Conservation (phyloP, 2,888 invertebrate species). For the Bedellia somnulentella region DNA sequence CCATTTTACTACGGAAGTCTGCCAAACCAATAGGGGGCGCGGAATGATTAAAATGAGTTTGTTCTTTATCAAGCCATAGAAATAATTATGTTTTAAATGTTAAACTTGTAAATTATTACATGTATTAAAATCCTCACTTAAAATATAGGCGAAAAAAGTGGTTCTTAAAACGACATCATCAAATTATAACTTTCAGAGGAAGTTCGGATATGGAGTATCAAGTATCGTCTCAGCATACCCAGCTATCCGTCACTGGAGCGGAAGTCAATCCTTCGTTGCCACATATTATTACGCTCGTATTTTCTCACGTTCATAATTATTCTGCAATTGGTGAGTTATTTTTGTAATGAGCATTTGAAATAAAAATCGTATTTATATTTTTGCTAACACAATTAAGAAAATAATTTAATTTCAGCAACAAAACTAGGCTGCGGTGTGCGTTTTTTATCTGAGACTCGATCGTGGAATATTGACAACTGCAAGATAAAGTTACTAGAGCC, state of each 20-base stretch:
- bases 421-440: slow-evolving; percentile 41
- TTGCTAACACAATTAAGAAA: slow-evolving; percentile 5
- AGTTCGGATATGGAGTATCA: slow-evolving; percentile 69
- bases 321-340: slow-evolving; percentile 32
- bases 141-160: too few species aligned
- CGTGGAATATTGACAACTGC: slow-evolving; percentile 41
- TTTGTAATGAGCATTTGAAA: background rate
- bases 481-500: slow-evolving; percentile 40
- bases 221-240: slow-evolving; percentile 61
- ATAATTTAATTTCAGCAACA: slow-evolving; percentile 20
- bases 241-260: slow-evolving; percentile 25
- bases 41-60: too few species aligned
- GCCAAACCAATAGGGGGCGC: too few species aligned
- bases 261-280: slow-evolving; percentile 33
- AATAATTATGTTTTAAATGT: too few species aligned
- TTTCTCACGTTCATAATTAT: slow-evolving; percentile 38
- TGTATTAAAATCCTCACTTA: too few species aligned
- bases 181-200: slow-evolving; percentile 38
- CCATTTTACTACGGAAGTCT: too few species aligned
- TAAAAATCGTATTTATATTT: background rate
- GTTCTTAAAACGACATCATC: too few species aligned
- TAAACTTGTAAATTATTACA: too few species aligned
- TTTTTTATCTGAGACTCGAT: slow-evolving; percentile 45
- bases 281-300: slow-evolving; percentile 33
- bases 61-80: too few species aligned